Evolutionary conservation across 1,140 invertebrate genomes (phyloP).

Genomic region (Rhagoletis zephyria): DNA sequence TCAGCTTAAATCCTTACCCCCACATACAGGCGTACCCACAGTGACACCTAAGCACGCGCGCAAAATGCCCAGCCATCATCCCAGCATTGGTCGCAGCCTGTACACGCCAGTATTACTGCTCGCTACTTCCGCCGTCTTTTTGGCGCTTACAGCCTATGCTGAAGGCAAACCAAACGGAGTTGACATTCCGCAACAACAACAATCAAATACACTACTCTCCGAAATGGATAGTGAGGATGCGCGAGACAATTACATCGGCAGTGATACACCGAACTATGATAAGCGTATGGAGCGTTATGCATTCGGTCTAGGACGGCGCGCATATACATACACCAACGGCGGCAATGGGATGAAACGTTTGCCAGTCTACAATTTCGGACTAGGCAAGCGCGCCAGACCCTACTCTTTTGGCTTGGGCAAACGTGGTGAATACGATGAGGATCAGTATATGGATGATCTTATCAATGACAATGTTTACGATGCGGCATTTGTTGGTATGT

Average conservation of each 20-base stretch:
- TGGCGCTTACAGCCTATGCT: constrained; percentile 5
- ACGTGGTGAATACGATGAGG: constrained; percentile 65
- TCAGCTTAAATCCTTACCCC: not conserved
- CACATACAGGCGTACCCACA: not conserved
- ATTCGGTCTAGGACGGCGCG: constrained; percentile 68
- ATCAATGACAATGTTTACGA: constrained; percentile 30
- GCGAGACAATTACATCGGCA: constrained; percentile 57
- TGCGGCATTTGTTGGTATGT: constrained; percentile 2
- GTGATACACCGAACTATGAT: constrained; percentile 62
- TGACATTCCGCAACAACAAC: constrained; percentile 1
- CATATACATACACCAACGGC: constrained; percentile 70
- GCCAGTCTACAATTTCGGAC: constrained; percentile 71
- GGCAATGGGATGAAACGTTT: constrained; percentile 69
- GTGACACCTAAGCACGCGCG: not conserved
- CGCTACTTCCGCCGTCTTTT: constrained; percentile 4
- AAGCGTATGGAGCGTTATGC: constrained; percentile 69
- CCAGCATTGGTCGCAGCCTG: not conserved
- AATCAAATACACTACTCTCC: constrained; percentile 55
- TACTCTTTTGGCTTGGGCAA: constrained; percentile 73
- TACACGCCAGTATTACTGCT: constrained; percentile 1
- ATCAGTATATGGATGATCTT: constrained; percentile 54
- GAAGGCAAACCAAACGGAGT: constrained; percentile 4
- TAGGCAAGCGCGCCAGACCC: constrained; percentile 70
- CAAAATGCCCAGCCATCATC: constrained; percentile 21
- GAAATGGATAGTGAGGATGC: constrained; percentile 58